phyloP scores from a whole-genome alignment of 1,140 invertebrate species.

The Diploscapter pachys region DNA sequence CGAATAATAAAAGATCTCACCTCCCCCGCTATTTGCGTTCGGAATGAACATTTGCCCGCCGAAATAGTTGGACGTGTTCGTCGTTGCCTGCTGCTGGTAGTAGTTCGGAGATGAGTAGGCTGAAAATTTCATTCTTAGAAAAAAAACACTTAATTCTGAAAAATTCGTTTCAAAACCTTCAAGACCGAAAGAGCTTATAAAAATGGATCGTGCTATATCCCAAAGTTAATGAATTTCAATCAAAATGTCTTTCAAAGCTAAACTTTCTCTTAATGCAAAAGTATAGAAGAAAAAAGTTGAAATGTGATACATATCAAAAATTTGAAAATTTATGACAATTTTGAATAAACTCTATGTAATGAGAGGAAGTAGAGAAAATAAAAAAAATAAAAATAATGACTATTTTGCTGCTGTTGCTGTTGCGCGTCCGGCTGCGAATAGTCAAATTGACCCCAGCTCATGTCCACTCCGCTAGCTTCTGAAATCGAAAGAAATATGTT shows the following conservation, averaged over 20 bases:
- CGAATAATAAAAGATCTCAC: neutral
- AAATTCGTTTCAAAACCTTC: neutral
- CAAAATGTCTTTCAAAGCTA: neutral
- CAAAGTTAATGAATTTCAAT: neutral
- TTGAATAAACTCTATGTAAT: neutral
- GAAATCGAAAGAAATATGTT: too few relatives aligned
- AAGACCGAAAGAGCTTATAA: too few relatives aligned
- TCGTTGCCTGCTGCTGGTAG: constrained; percentile 24
- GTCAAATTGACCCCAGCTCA: constrained; percentile 39
- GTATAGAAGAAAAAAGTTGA: neutral
- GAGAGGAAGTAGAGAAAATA: neutral
- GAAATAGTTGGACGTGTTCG: constrained; percentile 27
- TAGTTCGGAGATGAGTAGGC: constrained; percentile 29
- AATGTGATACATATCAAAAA: neutral
- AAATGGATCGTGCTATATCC: too few relatives aligned
- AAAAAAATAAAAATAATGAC: neutral
- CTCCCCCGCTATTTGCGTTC: constrained; percentile 1
- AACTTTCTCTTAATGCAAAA: neutral
- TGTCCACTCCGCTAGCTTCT: neutral
- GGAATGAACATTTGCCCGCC: constrained; percentile 37
- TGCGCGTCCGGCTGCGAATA: constrained; percentile 26
- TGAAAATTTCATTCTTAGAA: neutral
- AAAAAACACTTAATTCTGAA: neutral
- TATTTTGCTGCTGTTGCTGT: constrained; percentile 16
- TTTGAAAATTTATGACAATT: neutral